A percentile compares a stretch with the other conserved stretches of the same genome.
Evolutionary conservation across 1,140 invertebrate genomes (phyloP).

Genomic region (Neodiprion pinetum): DNA sequence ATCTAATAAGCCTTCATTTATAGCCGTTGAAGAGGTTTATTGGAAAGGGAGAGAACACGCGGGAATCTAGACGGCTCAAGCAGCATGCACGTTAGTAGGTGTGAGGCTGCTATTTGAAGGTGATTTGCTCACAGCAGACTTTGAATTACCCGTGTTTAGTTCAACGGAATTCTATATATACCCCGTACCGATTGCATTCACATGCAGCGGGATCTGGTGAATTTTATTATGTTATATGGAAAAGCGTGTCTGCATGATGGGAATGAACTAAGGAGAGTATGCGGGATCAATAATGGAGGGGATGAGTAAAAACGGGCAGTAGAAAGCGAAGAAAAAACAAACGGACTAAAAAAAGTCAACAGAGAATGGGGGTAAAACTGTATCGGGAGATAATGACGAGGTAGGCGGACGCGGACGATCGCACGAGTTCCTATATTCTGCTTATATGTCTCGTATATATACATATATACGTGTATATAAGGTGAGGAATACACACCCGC

Average conservation of each 20-base stretch:
- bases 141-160: neutral
- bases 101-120: neutral
- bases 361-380: constrained; percentile 38
- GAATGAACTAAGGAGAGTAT: constrained; percentile 25
- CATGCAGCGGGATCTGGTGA: too few species aligned
- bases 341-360: constrained; percentile 21
- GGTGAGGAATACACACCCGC: too few species aligned
- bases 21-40: neutral
- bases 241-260: neutral
- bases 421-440: neutral
- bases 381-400: constrained; percentile 51
- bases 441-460: too few species aligned
- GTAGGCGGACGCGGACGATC: constrained; percentile 35
- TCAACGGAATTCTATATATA: neutral
- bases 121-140: neutral
- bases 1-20: too few species aligned
- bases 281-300: constrained; percentile 12
- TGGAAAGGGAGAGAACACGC: neutral
- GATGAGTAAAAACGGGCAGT: constrained; percentile 36
- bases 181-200: neutral
- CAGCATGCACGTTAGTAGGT: neutral
- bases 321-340: constrained; percentile 34
- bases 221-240: neutral
- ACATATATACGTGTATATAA: too few species aligned
- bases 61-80: too few species aligned